Conservation (phyloP, 2,797 vertebrate species). For the Geotrypetes seraphini region DNA sequence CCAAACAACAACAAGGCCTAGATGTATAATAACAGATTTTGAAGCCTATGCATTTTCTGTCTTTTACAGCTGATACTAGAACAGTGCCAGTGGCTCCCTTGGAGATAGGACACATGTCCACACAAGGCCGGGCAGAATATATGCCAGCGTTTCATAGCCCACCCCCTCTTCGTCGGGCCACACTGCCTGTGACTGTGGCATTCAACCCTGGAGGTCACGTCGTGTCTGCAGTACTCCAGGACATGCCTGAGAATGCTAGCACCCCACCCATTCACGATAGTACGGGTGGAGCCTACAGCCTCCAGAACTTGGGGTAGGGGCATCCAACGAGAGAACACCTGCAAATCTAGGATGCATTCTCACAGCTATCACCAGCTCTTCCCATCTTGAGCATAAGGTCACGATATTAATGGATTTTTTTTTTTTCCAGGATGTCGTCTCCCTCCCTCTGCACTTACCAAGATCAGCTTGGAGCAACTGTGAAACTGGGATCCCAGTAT, state of each 20-base stretch:
- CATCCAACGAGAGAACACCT: no score
- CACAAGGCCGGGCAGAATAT: constrained; percentile 22
- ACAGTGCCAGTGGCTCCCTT: no score
- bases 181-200: constrained; percentile 51
- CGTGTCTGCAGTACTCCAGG: constrained; percentile 47
- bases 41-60: no score
- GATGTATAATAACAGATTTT: no score
- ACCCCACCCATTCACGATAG: constrained; percentile 41
- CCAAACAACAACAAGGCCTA: no score
- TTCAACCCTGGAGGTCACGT: constrained; percentile 36
- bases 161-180: constrained; percentile 74
- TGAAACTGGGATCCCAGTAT: constrained; percentile 18
- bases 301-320: constrained; percentile 50
- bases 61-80: no score
- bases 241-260: constrained; percentile 38
- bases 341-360: no score
- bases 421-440: constrained; percentile 14
- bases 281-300: constrained; percentile 7
- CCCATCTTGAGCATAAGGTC: no score
- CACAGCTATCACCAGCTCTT: no score
- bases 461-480: constrained; percentile 23
- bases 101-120: no score
- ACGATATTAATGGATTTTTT: no score
- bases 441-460: constrained; percentile 14
- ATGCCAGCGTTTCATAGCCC: constrained; percentile 74